Conservation (phyloP, 2,113 vertebrate genomes). For the Acrocephalus kingi region DNA sequence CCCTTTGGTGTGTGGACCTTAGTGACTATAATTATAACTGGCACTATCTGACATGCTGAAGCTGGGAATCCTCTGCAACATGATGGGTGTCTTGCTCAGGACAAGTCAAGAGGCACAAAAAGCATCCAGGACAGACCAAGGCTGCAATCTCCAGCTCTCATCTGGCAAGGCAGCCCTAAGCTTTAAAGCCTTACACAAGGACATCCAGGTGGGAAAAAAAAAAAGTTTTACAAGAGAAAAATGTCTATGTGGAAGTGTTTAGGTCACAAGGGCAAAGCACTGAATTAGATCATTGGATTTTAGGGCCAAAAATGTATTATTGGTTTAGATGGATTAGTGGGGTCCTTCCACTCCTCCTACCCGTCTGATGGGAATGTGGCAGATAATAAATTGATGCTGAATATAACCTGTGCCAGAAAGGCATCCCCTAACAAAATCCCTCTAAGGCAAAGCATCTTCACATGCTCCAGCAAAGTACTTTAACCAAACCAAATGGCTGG, state of each 20-base stretch:
- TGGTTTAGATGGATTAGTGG: neutral
- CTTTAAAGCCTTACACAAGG: neutral
- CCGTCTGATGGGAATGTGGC: neutral
- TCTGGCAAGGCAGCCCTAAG: neutral
- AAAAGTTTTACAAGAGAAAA: neutral
- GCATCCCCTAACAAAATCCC: neutral
- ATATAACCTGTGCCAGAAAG: neutral
- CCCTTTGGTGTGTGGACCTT: constrained; percentile 66
- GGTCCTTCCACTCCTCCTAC: neutral
- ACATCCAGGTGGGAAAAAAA: neutral
- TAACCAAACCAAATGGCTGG: neutral
- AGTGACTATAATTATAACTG: constrained; percentile 71
- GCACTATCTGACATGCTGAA: constrained; percentile 56
- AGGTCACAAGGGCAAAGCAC: neutral
- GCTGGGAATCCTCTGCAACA: neutral
- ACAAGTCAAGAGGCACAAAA: neutral
- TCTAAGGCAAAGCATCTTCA: neutral
- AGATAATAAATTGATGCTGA: neutral
- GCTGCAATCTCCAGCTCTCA: neutral
- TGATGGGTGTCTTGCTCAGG: constrained; percentile 3
- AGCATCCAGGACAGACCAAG: neutral
- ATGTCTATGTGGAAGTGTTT: neutral
- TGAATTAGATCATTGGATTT: constrained; percentile 3
- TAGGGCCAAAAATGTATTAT: neutral
- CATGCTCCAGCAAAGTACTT: neutral